Conservation (phyloP, 2,113 vertebrate genomes). For the Andinoacara biseriatus region DNA sequence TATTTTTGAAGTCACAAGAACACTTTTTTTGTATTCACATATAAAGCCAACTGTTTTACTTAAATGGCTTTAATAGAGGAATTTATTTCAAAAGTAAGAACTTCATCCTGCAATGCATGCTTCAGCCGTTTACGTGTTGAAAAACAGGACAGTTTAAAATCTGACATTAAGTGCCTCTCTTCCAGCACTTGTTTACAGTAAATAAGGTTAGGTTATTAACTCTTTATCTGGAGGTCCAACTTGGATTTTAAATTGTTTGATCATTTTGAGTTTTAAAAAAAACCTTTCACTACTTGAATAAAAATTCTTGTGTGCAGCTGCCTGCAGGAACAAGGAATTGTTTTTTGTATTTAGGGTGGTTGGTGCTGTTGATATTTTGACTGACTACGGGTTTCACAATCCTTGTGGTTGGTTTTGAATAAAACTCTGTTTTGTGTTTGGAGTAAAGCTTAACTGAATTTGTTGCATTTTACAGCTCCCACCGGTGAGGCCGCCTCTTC, state of each 20-base stretch:
- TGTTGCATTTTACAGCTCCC: constrained; percentile 57
- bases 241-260: not conserved
- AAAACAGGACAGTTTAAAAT: not conserved
- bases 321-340: not conserved
- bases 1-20: constrained; percentile 21
- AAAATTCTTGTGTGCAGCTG: not conserved
- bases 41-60: no score
- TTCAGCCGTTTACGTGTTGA: not conserved
- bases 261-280: not conserved
- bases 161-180: not conserved
- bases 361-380: not conserved
- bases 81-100: not conserved
- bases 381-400: not conserved
- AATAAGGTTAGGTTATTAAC: constrained; percentile 38
- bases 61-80: not conserved
- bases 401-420: constrained; percentile 11
- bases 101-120: not conserved
- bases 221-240: not conserved
- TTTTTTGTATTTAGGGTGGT: not conserved
- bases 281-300: not conserved
- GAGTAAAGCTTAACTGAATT: not conserved
- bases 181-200: constrained; percentile 32
- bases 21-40: not conserved
- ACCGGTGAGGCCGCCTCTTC: constrained; percentile 66
- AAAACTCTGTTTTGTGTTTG: not conserved